phyloP scores from a whole-genome alignment of 2,797 vertebrate genomes.

The Caiman crocodilus region DNA sequence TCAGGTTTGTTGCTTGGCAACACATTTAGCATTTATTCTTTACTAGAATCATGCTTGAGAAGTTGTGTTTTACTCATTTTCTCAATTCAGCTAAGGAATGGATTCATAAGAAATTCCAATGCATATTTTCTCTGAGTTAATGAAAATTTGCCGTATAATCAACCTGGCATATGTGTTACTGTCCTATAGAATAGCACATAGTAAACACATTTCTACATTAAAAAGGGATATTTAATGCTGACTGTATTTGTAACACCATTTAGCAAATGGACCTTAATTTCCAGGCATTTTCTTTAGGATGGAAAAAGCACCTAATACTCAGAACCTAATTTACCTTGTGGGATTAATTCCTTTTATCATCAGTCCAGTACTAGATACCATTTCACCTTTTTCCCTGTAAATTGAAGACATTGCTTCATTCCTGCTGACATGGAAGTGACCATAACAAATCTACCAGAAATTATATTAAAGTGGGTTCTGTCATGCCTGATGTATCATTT shows the following conservation, averaged over 20 bases:
- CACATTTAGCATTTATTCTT: not conserved
- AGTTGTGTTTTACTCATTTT: conserved; percentile 5
- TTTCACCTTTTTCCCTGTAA: not conserved
- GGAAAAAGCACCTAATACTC: not conserved
- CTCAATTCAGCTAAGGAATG: not conserved
- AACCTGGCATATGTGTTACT: not conserved
- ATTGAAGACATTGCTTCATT: not conserved
- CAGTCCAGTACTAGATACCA: accelerated
- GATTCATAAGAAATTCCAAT: not conserved
- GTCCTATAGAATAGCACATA: not conserved
- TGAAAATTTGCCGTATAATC: not conserved
- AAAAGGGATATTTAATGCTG: not conserved
- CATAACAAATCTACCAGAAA: not conserved
- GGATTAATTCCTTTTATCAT: not conserved
- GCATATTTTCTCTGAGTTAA: not conserved
- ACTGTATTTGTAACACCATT: not conserved
- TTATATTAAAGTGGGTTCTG: not conserved
- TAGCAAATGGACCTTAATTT: not conserved
- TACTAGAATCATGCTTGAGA: not conserved
- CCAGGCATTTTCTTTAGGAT: not conserved
- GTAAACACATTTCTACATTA: not conserved
- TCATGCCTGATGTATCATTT: not conserved
- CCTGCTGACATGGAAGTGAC: not conserved
- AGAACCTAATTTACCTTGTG: not conserved
- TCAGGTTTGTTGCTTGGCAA: conserved; percentile 43